Conservation (phyloP, 2,888 invertebrate species). For the Trachelus tabidus region DNA sequence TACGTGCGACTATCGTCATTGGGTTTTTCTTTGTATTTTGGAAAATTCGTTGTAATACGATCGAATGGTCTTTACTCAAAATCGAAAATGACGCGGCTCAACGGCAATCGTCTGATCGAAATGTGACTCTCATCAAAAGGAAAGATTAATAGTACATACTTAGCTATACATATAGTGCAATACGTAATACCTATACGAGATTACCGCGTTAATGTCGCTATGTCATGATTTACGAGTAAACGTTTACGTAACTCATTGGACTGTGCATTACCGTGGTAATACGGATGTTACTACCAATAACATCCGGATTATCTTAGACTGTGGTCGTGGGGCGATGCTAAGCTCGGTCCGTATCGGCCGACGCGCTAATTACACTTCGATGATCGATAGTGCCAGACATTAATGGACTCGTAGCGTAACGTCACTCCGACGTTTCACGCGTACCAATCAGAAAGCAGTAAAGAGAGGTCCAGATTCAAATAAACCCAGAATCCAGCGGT, state of each 20-base stretch:
- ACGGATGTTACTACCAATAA: neutral
- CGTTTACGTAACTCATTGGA: neutral
- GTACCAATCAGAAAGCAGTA: neutral
- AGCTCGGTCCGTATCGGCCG: neutral
- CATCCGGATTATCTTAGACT: neutral
- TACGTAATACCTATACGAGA: neutral
- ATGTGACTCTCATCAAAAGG: constrained; percentile 54
- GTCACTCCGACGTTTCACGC: neutral
- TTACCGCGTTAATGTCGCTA: neutral
- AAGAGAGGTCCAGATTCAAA: neutral
- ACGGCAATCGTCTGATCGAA: constrained; percentile 46
- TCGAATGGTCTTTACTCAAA: neutral
- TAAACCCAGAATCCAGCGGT: neutral
- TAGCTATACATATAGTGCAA: neutral
- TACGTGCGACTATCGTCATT: neutral
- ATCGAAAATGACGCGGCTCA: neutral
- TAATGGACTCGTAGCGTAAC: neutral
- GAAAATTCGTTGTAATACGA: neutral
- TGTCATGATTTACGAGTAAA: neutral
- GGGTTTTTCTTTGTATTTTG: neutral
- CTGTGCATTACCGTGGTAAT: neutral
- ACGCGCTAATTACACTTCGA: neutral
- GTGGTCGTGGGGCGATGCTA: neutral
- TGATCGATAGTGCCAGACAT: neutral
- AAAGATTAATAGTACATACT: constrained; percentile 17